phyloP scores from a whole-genome alignment of 2,797 vertebrate genomes.

The Enoplosus armatus region DNA sequence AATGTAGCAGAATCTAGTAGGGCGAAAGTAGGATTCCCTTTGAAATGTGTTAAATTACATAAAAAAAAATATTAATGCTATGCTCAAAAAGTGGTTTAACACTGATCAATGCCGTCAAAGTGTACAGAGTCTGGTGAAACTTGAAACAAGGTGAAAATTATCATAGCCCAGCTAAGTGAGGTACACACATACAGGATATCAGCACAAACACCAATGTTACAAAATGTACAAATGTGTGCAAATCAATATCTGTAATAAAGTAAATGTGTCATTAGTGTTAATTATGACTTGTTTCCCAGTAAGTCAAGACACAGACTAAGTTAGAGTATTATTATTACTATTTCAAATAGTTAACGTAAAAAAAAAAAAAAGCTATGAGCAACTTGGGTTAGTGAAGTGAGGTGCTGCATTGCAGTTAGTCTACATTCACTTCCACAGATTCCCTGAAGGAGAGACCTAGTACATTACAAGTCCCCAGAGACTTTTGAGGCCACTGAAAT shows the following conservation, averaged over 20 bases:
- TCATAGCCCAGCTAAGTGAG: conserved; percentile 17
- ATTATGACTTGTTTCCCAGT: conserved; percentile 49
- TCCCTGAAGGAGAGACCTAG: conserved; percentile 64
- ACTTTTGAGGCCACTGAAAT: conserved; percentile 46
- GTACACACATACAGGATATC: conserved; percentile 10
- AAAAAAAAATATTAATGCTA: conserved; percentile 18
- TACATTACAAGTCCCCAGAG: conserved; percentile 45
- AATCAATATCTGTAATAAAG: conserved; percentile 34
- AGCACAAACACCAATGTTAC: conserved; percentile 27
- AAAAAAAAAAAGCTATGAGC: conserved; percentile 27
- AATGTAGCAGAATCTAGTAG: conserved; percentile 8
- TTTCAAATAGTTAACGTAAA: conserved; percentile 38
- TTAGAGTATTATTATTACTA: too few relatives aligned
- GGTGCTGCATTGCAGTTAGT: conserved; percentile 62
- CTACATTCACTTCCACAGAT: conserved; percentile 61
- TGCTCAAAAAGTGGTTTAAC: conserved; percentile 39
- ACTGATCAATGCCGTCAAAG: conserved; percentile 25
- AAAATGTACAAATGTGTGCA: conserved; percentile 56
- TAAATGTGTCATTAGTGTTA: conserved; percentile 71
- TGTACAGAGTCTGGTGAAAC: background rate
- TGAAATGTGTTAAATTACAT: conserved; percentile 41
- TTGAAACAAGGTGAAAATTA: conserved; percentile 10
- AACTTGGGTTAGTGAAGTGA: conserved; percentile 52
- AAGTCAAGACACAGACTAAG: conserved; percentile 40
- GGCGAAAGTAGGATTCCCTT: conserved; percentile 32